A percentile compares a stretch with the other conserved stretches of the same genome.
Evolutionary conservation across 2,888 invertebrate species (phyloP).

Genomic region (Agriopis leucophaearia): DNA sequence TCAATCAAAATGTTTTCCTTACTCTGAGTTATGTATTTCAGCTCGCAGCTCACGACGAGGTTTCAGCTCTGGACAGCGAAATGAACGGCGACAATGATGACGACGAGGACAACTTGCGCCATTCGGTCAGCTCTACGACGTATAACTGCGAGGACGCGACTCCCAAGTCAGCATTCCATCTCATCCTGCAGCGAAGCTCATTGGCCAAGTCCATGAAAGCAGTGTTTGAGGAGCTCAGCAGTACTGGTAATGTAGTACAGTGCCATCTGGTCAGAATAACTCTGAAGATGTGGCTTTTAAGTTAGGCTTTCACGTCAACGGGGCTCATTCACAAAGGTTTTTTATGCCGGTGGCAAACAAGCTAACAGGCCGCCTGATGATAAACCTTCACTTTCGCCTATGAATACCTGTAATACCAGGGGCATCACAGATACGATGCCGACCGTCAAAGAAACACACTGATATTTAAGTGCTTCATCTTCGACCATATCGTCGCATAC

Average conservation of each 20-base stretch:
- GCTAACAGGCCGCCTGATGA: no score
- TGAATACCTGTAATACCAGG: not conserved
- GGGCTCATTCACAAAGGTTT: no score
- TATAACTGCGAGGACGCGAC: constrained; percentile 56
- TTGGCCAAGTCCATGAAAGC: constrained; percentile 94
- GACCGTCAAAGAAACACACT: no score
- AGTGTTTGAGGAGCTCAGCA: constrained; percentile 91
- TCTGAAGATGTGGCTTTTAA: no score
- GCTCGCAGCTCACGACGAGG: constrained; percentile 87
- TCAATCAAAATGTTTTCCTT: no score
- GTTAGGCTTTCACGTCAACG: no score
- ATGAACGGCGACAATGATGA: constrained; percentile 77
- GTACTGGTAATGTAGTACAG: constrained; percentile 77
- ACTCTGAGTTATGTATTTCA: constrained; percentile 42
- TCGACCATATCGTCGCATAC: no score
- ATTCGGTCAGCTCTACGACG: constrained; percentile 73
- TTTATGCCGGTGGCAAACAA: no score
- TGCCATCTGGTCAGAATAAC: not conserved
- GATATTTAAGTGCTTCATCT: no score
- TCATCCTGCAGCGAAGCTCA: constrained; percentile 93
- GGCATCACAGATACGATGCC: no score
- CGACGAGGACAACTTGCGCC: constrained; percentile 73
- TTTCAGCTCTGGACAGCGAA: constrained; percentile 82
- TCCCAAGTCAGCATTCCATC: constrained; percentile 90
- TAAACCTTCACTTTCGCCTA: no score